Base-by-base conservation (phyloP, 2,888 invertebrate genomes). In the Sinodicranocentrus sp. region DNA sequence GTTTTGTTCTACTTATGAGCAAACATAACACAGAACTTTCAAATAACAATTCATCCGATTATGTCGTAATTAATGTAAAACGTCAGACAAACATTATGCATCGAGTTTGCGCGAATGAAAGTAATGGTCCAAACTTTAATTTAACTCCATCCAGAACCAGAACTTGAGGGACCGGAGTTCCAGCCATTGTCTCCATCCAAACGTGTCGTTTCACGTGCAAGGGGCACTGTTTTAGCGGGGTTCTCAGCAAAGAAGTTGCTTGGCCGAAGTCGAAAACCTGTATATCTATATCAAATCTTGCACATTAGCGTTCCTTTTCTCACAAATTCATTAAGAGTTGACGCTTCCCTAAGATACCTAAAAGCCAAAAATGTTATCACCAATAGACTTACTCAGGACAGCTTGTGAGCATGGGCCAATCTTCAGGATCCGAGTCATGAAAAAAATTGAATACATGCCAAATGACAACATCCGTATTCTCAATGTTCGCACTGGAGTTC, bases 181-280 rank as follows among this genome's bases (percentile, higher is more conserved):
- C 43, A 3, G 28, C 5, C 19, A 28, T 15, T 26, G 6, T 72
- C n/a, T 61, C 57, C 80, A 52, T 72, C 80, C 10, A 5, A 26
- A 5, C 39, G 33, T 1, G 80, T 80, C 6, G 80, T 73, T 25
- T 52, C 57, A 33, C 67, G 72, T 0, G 72, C 82, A 0, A 54
- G 63, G 0, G 86, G 84, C 8, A 79, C 82, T 23, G 71, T 67
- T 10, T 82, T 6, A 1, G 82, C 80, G 3, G 86, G 86, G 67
- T 84, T 86, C 33, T 67, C 23, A 25, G 10, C 75, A 19, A 86
- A 86, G 28, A 86, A 85, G 26, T 71, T 75, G 17, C 73, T 57
- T 15, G 85, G 85, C 26, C 85, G 72, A 0, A 86, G 48, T 15
- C 48, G 19, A 28, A 85, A 85, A 21, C 84, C 84, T 10, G 48